phyloP scores from a whole-genome alignment of 1,140 invertebrate species.

The Dryas iulia region DNA sequence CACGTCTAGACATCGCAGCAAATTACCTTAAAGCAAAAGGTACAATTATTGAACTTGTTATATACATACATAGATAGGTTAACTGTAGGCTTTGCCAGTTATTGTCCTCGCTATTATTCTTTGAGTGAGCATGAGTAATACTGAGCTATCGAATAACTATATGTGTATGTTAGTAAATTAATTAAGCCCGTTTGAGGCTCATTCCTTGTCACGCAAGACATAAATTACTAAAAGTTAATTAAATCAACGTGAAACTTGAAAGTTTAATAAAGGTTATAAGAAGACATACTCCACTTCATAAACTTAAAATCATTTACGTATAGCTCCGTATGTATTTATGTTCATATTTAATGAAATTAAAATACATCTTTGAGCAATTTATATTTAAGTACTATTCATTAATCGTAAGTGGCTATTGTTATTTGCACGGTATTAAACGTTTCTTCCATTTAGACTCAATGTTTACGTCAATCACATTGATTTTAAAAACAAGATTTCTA shows the following conservation, averaged over 20 bases:
- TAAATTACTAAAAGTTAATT: conserved; percentile 5
- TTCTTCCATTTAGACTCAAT: too few species aligned
- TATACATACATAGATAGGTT: background rate
- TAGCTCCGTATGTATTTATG: background rate
- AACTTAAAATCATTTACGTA: background rate
- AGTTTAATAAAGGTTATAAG: background rate
- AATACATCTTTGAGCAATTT: too few species aligned
- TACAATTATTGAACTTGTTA: conserved; percentile 9
- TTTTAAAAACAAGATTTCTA: too few species aligned
- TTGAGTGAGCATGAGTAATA: too few species aligned
- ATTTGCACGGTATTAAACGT: too few species aligned
- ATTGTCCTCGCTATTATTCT: background rate
- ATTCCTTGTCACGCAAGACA: conserved; percentile 1
- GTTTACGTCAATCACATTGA: too few species aligned
- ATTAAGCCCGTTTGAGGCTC: background rate
- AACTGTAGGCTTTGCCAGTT: too few species aligned
- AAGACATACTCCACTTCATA: background rate
- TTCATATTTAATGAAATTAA: background rate
- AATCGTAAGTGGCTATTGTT: too few species aligned
- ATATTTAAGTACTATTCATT: too few species aligned
- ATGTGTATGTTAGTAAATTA: background rate
- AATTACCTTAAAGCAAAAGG: conserved; percentile 14
- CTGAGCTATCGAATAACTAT: background rate
- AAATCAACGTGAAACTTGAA: background rate
- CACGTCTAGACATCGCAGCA: conserved; percentile 2